Conservation (phyloP, 2,797 vertebrate genomes). For the Pyrrhura leucotis region DNA sequence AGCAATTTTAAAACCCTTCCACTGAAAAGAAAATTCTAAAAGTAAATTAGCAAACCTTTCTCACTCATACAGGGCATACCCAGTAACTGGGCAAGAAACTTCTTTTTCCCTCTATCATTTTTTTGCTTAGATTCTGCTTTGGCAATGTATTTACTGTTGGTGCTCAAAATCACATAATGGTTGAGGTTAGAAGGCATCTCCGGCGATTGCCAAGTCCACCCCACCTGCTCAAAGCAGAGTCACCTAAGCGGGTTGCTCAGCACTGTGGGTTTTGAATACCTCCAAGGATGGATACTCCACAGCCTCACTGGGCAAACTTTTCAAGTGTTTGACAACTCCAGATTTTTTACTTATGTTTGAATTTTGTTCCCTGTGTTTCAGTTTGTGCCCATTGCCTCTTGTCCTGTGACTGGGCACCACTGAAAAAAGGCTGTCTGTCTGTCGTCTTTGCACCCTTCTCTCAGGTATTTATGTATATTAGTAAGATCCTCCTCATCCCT, state of each 20-base stretch:
- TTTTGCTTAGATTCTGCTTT: background rate
- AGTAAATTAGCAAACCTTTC: background rate
- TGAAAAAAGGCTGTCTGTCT: background rate
- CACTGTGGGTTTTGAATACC: background rate
- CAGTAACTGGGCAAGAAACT: background rate
- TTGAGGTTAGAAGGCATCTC: background rate
- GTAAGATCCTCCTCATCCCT: background rate
- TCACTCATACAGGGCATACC: background rate
- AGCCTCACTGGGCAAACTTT: background rate
- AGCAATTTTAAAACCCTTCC: conserved; percentile 8
- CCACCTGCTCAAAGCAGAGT: background rate
- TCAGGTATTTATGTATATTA: background rate
- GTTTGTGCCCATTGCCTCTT: background rate
- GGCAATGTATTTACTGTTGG: background rate
- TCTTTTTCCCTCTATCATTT: background rate
- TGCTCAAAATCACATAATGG: background rate
- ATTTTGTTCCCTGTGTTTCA: background rate
- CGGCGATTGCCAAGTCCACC: background rate
- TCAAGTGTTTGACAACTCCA: background rate
- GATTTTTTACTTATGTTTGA: background rate
- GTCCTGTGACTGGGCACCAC: background rate
- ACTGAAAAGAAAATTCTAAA: background rate
- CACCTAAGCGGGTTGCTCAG: background rate
- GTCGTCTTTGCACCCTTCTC: background rate
- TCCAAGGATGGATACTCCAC: background rate